These are phyloP conservation scores for Channa argus DNA, from an alignment of 2,113 vertebrate species.

Conservation along the genomic window DNA sequence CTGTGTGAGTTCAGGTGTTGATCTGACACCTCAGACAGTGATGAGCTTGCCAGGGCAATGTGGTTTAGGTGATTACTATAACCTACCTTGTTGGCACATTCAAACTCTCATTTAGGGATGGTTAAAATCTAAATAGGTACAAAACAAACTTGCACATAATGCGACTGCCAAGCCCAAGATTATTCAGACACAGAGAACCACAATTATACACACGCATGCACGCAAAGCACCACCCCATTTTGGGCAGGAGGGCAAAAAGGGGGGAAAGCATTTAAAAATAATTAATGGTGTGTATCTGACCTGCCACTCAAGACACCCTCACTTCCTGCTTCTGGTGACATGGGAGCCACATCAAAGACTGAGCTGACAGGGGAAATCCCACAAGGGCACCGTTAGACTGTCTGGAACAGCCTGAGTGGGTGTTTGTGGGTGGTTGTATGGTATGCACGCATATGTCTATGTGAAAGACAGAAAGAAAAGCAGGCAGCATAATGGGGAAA, in stretches of 20 bases:
- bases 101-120: conserved; percentile 30
- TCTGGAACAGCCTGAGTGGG: conserved; percentile 44
- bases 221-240: background rate
- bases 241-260: background rate
- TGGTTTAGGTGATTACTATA: conserved; percentile 37
- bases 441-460: background rate
- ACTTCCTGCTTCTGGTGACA: conserved; percentile 70
- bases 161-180: background rate
- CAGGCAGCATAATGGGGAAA: background rate
- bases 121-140: conserved; percentile 14
- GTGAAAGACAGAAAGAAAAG: conserved; percentile 17
- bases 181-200: conserved; percentile 1
- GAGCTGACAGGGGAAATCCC: conserved; percentile 65
- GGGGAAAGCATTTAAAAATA: conserved; percentile 33
- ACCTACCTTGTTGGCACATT: conserved; percentile 18
- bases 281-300: conserved; percentile 55
- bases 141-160: conserved; percentile 26
- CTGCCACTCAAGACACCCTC: conserved; percentile 68
- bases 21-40: conserved; percentile 32
- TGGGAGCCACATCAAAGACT: conserved; percentile 70
- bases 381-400: conserved; percentile 32
- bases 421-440: conserved; percentile 25
- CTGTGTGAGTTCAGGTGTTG: conserved; percentile 14
- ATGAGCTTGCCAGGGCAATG: conserved; percentile 28
- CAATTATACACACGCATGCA: background rate